Evolutionary conservation across 92 coral and sea anemone genomes (phyloP).

Genomic region (Actinernus sp.): DNA sequence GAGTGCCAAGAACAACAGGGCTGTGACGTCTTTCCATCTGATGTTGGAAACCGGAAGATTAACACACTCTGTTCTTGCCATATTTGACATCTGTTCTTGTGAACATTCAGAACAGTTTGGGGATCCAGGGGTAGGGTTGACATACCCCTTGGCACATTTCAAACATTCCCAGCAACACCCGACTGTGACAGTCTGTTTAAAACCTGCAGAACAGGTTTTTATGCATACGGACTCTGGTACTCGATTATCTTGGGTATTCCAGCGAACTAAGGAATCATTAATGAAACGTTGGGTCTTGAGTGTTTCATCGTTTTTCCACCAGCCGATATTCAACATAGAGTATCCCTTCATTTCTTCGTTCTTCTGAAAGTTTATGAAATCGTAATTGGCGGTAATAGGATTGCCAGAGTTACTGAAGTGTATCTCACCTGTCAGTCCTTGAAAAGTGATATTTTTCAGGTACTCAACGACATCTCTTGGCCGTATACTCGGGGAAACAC

Average conservation of each 20-base stretch:
- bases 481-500: background rate
- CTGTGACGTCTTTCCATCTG: conserved; percentile 17
- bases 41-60: conserved; percentile 28
- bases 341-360: background rate
- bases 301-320: background rate
- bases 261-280: background rate
- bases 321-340: background rate
- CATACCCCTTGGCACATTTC: conserved; percentile 38
- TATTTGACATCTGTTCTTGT: conserved; percentile 23
- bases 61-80: conserved; percentile 25
- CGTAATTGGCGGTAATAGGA: conserved; percentile 3
- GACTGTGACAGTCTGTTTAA: conserved; percentile 13
- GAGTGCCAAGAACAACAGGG: conserved; percentile 11
- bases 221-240: conserved; percentile 38
- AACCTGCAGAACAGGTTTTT: conserved; percentile 22
- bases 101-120: conserved; percentile 25
- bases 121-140: conserved; percentile 21
- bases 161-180: conserved; percentile 65
- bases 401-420: conserved; percentile 3
- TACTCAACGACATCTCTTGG: background rate
- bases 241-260: background rate
- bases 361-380: conserved; percentile 1
- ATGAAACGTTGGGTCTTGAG: background rate
- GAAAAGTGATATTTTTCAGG: background rate
- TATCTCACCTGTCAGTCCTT: conserved; percentile 9